A percentile compares a stretch with the other conserved stretches of the same genome.
Conservation (phyloP, 2,888 invertebrate species). For the Drosophila infuscata region DNA sequence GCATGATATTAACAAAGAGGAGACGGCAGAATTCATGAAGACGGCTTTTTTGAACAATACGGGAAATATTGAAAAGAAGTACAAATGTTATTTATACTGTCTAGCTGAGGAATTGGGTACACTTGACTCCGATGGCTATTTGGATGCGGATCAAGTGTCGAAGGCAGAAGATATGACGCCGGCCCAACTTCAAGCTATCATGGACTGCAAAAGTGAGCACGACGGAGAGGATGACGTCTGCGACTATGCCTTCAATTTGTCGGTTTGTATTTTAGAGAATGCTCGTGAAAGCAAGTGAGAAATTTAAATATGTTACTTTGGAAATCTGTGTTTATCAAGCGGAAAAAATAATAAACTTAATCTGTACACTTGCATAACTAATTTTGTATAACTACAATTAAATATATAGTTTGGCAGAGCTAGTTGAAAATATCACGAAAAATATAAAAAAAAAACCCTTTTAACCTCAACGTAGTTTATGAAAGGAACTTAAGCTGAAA, state of each 20-base stretch:
- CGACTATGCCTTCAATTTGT: conserved; percentile 21
- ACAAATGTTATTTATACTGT: conserved; percentile 5
- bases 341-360: not conserved
- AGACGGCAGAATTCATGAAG: not conserved
- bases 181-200: not conserved
- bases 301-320: not conserved
- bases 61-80: not conserved
- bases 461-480: conserved; percentile 15
- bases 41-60: not conserved
- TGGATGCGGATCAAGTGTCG: not conserved
- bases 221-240: not conserved
- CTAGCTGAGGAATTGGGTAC: not conserved
- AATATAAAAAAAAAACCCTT: conserved; percentile 5
- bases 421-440: not conserved
- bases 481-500: not conserved
- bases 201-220: conserved; percentile 5
- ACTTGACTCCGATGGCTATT: not conserved
- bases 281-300: not conserved
- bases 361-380: not conserved
- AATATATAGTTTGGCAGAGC: not conserved
- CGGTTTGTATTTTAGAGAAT: not conserved
- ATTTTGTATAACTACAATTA: not conserved
- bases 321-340: not conserved
- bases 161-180: not conserved
- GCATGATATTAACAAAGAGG: not conserved